Conservation (phyloP, 2,888 invertebrate species). For the Heliconius charithonia region DNA sequence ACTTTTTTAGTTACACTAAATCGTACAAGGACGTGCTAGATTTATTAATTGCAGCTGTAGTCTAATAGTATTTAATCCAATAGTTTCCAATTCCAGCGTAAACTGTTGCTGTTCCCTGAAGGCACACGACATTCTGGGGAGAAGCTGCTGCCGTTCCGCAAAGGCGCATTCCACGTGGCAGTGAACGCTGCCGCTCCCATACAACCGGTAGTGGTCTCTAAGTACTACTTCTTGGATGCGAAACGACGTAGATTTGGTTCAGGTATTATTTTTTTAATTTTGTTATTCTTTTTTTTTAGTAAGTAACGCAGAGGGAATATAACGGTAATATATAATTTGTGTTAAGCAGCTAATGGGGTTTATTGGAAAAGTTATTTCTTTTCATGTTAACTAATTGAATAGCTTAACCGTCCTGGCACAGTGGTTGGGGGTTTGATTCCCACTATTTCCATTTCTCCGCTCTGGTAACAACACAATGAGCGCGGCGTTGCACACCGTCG, state of each 20-base stretch:
- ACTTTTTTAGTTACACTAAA: background rate
- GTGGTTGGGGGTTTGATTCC: no score
- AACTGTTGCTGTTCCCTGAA: conserved; percentile 95
- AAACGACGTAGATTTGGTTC: conserved; percentile 86
- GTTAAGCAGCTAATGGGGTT: no score
- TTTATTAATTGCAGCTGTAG: no score
- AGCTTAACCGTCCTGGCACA: no score
- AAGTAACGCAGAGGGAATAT: no score
- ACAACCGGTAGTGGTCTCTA: conserved; percentile 94
- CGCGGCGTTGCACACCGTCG: no score
- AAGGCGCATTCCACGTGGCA: conserved; percentile 97
- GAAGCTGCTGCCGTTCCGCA: conserved; percentile 94
- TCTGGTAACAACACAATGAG: no score
- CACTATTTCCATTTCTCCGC: no score
- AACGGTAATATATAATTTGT: no score
- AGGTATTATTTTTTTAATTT: conserved; percentile 68
- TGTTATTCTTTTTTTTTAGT: background rate
- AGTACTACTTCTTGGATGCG: conserved; percentile 89
- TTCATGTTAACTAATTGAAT: no score
- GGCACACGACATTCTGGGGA: conserved; percentile 93
- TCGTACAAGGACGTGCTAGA: background rate
- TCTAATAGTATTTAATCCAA: background rate
- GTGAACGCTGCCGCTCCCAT: conserved; percentile 92
- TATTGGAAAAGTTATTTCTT: no score
- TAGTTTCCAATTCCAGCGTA: conserved; percentile 82